Base-by-base conservation (phyloP, 2,113 vertebrate genomes). In the Phaethornis superciliosus region DNA sequence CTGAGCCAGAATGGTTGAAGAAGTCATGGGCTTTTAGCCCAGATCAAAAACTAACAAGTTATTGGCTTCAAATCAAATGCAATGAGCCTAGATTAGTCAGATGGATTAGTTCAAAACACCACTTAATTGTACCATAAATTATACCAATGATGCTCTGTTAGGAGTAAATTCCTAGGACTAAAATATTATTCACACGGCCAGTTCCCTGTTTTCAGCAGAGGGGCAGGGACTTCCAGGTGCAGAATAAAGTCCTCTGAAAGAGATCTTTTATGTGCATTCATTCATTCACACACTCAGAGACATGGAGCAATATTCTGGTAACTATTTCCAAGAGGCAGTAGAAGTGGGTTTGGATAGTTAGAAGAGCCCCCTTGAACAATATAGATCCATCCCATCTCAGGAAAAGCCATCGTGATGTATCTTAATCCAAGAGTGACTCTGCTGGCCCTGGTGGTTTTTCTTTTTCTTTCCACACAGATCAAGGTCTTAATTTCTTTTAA, bases 61-160 rank as follows among this genome's bases (percentile, higher is more conserved):
- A 68, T 15, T 12, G 46, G 44, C 23, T 91, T 16, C 9, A 93
- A 81, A 85, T 71, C 59, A 82, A 32, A 58, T 28, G 28, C 32
- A 80, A 56, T 60, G 63, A 69, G 59, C 52, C 60, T 62, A 62
- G 47, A 90, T 93, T 77, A 71, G 54, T 67, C 49, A 51, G 4
- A 20, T 94, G 56, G 47, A 74, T 94, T 85, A 87, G 65, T 63
- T 93, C n/a, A 54, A 94, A 91, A 85, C 46, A 62, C 37, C 15
- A 47, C 37, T 71, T 82, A 85, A 80, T 44, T 26, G 16, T 21
- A 60, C 63, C 49, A 40, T 79, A 75, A 94, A 71, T 5, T 68
- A 67, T 87, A 40, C 16, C 40, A 69, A 22, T 65, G 60, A 70
- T 55, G 84, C 28, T 4, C 19, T 77, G 4, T 77, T 46, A 64